Conservation (phyloP, 2,888 invertebrate genomes). For the Steinernema carpocapsae region DNA sequence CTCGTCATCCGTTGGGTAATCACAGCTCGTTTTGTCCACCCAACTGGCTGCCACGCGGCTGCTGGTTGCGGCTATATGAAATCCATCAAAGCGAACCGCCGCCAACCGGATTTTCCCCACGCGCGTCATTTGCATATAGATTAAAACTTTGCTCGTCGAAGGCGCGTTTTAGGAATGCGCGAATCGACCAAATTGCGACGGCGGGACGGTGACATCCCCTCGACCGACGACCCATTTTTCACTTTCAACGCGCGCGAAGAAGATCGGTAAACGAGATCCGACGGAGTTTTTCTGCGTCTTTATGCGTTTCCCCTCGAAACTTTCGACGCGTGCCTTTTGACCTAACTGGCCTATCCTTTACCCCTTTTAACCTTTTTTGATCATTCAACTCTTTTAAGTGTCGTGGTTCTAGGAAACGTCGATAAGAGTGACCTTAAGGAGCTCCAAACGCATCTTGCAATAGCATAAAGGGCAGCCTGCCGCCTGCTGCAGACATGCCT, state of each 20-base stretch:
- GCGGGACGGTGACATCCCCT: not conserved
- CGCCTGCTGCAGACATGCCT: too few relatives aligned
- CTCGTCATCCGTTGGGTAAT: conserved; percentile 22
- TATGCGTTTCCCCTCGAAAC: too few relatives aligned
- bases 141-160: conserved; percentile 32
- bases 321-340: too few relatives aligned
- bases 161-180: conserved; percentile 30
- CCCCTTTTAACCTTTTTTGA: too few relatives aligned
- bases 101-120: conserved; percentile 21
- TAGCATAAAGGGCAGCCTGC: not conserved
- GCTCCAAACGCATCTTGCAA: not conserved
- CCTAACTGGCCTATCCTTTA: too few relatives aligned
- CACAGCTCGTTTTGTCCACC: conserved; percentile 3
- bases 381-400: too few relatives aligned
- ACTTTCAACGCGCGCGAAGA: conserved; percentile 19
- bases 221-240: conserved; percentile 26
- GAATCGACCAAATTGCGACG: conserved; percentile 32
- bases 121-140: conserved; percentile 32
- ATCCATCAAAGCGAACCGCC: conserved; percentile 25
- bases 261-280: conserved; percentile 25
- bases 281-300: not conserved
- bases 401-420: too few relatives aligned
- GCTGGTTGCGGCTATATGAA: conserved; percentile 3
- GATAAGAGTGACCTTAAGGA: too few relatives aligned
- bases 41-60: not conserved